A percentile compares a stretch with the other conserved stretches of the same genome.
These are phyloP conservation scores for Drosophila sturtevanti DNA, from an alignment of 1,140 invertebrate species.

Conservation along the genomic window DNA sequence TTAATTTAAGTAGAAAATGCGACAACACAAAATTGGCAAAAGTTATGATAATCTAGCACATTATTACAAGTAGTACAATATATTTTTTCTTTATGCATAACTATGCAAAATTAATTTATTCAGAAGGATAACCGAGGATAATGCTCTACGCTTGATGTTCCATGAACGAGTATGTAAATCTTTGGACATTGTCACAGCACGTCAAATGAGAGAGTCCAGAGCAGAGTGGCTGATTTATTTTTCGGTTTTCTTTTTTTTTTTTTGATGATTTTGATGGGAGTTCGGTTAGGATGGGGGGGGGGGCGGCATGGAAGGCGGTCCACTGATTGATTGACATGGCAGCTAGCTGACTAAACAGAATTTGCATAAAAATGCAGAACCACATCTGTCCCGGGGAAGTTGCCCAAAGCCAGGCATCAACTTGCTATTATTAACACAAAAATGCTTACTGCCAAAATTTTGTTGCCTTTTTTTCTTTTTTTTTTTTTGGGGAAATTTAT, in stretches of 20 bases:
- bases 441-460: background rate
- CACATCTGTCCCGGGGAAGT: background rate
- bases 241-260: too few species aligned
- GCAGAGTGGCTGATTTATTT: too few species aligned
- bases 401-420: background rate
- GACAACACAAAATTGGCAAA: background rate
- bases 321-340: slow-evolving; percentile 51
- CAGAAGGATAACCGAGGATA: slow-evolving; percentile 2
- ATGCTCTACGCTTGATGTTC: background rate
- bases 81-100: slow-evolving; percentile 20
- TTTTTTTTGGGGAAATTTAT: background rate
- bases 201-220: too few species aligned
- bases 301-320: background rate
- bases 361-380: slow-evolving; percentile 28
- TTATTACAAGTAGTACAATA: background rate
- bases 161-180: slow-evolving; percentile 10
- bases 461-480: too few species aligned
- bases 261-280: too few species aligned
- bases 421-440: background rate
- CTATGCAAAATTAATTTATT: slow-evolving; percentile 46
- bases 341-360: slow-evolving; percentile 9
- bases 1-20: background rate
- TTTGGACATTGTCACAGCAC: slow-evolving; percentile 7
- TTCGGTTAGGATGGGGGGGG: background rate
- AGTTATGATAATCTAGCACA: background rate